Conservation (phyloP, 2,113 vertebrate genomes). For the Melozone crissalis region DNA sequence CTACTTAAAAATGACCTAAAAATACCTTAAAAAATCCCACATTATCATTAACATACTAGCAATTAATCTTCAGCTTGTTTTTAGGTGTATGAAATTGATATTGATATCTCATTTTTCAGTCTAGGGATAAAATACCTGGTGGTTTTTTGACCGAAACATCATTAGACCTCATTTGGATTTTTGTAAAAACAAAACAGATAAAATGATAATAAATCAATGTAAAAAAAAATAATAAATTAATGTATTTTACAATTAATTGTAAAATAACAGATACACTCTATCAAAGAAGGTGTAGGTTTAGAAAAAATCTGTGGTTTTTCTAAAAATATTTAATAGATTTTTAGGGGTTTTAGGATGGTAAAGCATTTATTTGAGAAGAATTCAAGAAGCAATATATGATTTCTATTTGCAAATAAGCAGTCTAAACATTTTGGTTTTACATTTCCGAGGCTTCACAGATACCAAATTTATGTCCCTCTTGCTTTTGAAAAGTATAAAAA, state of each 20-base stretch:
- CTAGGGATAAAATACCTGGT: not conserved
- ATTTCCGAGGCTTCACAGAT: not conserved
- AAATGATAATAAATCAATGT: not conserved
- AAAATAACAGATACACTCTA: not conserved
- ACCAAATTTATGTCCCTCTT: not conserved
- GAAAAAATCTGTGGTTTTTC: not conserved
- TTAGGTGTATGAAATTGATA: not conserved
- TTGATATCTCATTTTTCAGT: not conserved
- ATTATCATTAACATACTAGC: not conserved
- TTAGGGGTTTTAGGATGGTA: not conserved
- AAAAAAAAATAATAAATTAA: not conserved
- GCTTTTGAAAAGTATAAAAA: not conserved
- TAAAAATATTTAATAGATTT: not conserved
- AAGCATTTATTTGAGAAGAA: not conserved
- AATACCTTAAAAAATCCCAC: not conserved
- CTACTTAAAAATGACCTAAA: not conserved
- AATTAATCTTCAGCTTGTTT: not conserved
- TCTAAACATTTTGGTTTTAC: not conserved
- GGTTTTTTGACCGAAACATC: not conserved
- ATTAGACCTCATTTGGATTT: not conserved
- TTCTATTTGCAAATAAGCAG: not conserved
- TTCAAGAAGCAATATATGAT: not conserved
- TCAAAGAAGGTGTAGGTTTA: accelerated
- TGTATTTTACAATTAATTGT: not conserved
- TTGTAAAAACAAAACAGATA: not conserved